These are phyloP conservation scores for Drosophila bipectinata DNA, from an alignment of 1,140 invertebrate species.

Conservation along the genomic window DNA sequence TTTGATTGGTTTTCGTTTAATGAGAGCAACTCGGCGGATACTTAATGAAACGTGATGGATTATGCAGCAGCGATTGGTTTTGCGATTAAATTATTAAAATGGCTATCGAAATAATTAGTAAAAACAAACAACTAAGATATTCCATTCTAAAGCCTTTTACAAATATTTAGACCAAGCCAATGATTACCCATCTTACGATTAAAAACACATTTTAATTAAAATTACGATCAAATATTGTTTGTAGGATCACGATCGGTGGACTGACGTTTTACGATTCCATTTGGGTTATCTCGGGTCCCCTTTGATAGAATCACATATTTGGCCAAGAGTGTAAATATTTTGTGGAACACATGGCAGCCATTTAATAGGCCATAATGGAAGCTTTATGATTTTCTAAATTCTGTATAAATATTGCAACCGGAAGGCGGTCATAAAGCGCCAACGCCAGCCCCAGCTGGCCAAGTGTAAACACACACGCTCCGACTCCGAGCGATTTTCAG, in stretches of 20 bases:
- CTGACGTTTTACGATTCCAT: constrained; percentile 31
- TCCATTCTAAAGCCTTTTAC: no score
- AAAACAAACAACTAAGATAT: no score
- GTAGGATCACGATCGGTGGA: constrained; percentile 25
- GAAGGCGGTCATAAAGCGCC: constrained; percentile 70
- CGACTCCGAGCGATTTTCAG: constrained; percentile 44
- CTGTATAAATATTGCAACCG: constrained; percentile 71
- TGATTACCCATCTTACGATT: constrained; percentile 6
- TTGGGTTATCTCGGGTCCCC: constrained; percentile 35
- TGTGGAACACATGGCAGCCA: constrained; percentile 20
- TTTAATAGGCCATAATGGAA: constrained; percentile 56
- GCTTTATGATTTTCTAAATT: constrained; percentile 72
- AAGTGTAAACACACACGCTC: constrained; percentile 56
- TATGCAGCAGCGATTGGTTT: neutral
- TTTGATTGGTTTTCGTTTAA: constrained; percentile 41
- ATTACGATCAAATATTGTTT: constrained; percentile 33
- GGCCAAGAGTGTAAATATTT: constrained; percentile 22
- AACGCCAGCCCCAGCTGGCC: constrained; percentile 37
- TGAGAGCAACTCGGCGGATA: constrained; percentile 1
- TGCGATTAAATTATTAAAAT: neutral
- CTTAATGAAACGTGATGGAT: constrained; percentile 2
- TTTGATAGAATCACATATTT: constrained; percentile 41
- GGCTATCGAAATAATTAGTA: neutral
- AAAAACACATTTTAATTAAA: constrained; percentile 25
- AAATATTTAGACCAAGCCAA: constrained; percentile 11